A percentile compares a stretch with the other conserved stretches of the same genome.
Evolutionary conservation across 2,113 vertebrate genomes (phyloP).

Genomic region (Phocoena sinus): DNA sequence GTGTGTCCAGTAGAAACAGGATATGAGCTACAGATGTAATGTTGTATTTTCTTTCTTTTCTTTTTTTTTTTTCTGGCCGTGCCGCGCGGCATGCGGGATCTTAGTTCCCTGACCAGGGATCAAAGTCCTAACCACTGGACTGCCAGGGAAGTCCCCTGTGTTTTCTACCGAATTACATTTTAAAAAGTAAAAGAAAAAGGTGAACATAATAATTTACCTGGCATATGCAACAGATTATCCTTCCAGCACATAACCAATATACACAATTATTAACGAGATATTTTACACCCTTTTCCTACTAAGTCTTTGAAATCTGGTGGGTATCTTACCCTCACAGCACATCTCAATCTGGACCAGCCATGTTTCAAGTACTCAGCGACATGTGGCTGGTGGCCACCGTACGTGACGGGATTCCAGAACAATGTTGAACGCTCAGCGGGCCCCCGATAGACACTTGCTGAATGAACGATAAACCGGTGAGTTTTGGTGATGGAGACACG

Average conservation of each 20-base stretch:
- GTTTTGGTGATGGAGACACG: accelerated
- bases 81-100: not conserved
- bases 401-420: not conserved
- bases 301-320: not conserved
- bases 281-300: not conserved
- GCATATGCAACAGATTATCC: not conserved
- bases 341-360: not conserved
- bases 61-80: not conserved
- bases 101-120: not conserved
- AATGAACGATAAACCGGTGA: accelerated
- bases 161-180: not conserved
- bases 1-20: not conserved
- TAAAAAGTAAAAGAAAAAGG: not conserved
- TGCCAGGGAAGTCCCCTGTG: not conserved
- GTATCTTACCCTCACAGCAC: not conserved
- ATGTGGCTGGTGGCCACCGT: not conserved
- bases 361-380: not conserved
- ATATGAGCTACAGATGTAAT: not conserved
- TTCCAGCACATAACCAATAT: not conserved
- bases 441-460: no score
- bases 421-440: accelerated
- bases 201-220: not conserved
- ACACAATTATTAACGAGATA: not conserved
- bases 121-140: not conserved
- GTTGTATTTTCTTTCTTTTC: not conserved